These are phyloP conservation scores for Eudyptes chrysolophus DNA, from an alignment of 2,113 vertebrate genomes.

Conservation along the genomic window DNA sequence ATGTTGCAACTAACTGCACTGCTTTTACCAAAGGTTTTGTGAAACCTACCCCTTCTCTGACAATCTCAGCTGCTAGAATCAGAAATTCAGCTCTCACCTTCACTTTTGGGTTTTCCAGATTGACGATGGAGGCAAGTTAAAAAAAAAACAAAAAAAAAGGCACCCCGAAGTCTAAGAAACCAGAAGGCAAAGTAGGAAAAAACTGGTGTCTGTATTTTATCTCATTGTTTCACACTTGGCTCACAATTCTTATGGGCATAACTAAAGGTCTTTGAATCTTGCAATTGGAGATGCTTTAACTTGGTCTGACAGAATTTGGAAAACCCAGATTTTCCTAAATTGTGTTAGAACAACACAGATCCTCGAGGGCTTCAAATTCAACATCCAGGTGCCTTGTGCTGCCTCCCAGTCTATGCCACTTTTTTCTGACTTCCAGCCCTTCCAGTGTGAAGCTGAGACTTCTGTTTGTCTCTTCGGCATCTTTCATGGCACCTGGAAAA, in stretches of 20 bases:
- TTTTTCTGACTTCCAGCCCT: background rate
- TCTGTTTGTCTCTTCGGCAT: background rate
- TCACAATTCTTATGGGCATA: background rate
- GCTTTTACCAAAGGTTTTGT: background rate
- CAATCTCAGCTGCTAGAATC: background rate
- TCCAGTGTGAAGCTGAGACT: background rate
- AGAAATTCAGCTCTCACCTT: background rate
- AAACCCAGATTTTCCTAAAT: background rate
- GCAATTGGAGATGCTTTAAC: fast-evolving
- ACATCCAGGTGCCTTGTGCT: background rate
- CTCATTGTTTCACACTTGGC: background rate
- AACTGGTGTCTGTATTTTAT: background rate
- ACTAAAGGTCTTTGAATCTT: background rate
- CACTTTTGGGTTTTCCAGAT: background rate
- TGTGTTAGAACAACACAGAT: background rate
- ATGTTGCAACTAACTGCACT: too few species aligned
- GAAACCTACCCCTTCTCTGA: background rate
- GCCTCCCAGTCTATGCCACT: background rate
- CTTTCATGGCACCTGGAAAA: background rate
- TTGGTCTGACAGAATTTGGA: background rate
- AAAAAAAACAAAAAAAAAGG: background rate
- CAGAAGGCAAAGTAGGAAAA: background rate
- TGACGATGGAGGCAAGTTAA: background rate
- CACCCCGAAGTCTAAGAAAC: background rate
- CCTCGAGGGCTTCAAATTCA: background rate